phyloP scores from a whole-genome alignment of 2,888 invertebrate species.

The Platerodrilus igneus region DNA sequence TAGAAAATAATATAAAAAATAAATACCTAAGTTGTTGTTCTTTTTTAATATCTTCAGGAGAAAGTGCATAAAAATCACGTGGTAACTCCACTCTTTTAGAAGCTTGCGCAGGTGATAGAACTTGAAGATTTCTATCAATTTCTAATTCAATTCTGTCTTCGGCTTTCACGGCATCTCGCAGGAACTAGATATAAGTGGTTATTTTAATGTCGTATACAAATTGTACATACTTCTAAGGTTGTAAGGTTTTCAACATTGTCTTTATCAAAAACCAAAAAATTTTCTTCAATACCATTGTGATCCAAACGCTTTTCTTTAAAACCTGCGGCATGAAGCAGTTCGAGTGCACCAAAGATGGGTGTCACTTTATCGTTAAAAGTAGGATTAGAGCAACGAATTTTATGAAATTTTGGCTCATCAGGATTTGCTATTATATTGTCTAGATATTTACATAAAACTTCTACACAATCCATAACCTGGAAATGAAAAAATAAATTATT shows the following conservation, averaged over 20 bases:
- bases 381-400: constrained; percentile 79
- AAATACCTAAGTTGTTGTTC: constrained; percentile 70
- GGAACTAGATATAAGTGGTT: constrained; percentile 49
- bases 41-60: constrained; percentile 76
- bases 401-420: constrained; percentile 82
- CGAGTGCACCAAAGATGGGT: constrained; percentile 73
- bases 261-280: constrained; percentile 62
- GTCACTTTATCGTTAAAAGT: constrained; percentile 77
- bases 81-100: constrained; percentile 67
- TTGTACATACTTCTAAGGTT: constrained; percentile 52
- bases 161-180: constrained; percentile 71
- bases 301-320: constrained; percentile 61
- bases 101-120: constrained; percentile 74
- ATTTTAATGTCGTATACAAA: constrained; percentile 19
- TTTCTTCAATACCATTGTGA: constrained; percentile 58
- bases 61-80: constrained; percentile 75
- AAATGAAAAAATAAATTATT: constrained; percentile 30
- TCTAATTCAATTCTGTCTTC: constrained; percentile 80
- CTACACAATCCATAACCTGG: constrained; percentile 74
- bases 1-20: constrained; percentile 2
- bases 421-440: constrained; percentile 86
- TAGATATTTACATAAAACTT: constrained; percentile 82
- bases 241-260: constrained; percentile 56
- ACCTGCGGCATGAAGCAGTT: constrained; percentile 79
- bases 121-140: constrained; percentile 80